Evolutionary conservation across 2,888 invertebrate genomes (phyloP), one percentile per base, ranked within the genome.

Genomic region (Drosophila leonis): DNA sequence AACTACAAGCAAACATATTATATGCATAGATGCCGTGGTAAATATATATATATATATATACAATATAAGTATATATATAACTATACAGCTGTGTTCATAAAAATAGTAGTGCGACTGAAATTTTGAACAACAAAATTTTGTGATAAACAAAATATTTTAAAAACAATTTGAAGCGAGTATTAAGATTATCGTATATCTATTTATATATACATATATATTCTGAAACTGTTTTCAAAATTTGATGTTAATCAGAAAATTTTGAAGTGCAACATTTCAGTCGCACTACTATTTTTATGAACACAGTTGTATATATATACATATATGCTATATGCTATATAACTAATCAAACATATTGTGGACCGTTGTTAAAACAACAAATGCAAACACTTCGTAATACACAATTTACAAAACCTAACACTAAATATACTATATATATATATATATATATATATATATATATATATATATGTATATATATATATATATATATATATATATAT

Each of bases 261-360:
- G n/a, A n/a, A n/a, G n/a, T n/a, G n/a, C n/a, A n/a, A n/a, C n/a
- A n/a, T n/a, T n/a, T n/a, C n/a, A n/a, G n/a, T n/a, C n/a, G n/a
- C n/a, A n/a, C n/a, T n/a, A n/a, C n/a, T n/a, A n/a, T n/a, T n/a
- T n/a, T n/a, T n/a, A n/a, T n/a, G n/a, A n/a, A n/a, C n/a, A n/a
- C n/a, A n/a, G n/a, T n/a, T n/a, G n/a, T n/a, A 27, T 27, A 27
- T 46, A 15, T 46, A 27, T 46, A 27, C 15, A 15, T 15, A 27
- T 60, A 57, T 48, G 37, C 42, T 64, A 65, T 56, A 41, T 10
- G 39, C 55, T 52, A 52, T 60, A 57, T 54, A 60, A 75, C 57
- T 76, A 76, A 76, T 76, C 73, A 69, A 75, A 71, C 27, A 64
- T 65, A 64, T 78, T 78, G 70, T 70, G 70, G 33, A 78, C 49